Conservation (phyloP, 2,113 vertebrate genomes). For the Dendrocopos noguchii region DNA sequence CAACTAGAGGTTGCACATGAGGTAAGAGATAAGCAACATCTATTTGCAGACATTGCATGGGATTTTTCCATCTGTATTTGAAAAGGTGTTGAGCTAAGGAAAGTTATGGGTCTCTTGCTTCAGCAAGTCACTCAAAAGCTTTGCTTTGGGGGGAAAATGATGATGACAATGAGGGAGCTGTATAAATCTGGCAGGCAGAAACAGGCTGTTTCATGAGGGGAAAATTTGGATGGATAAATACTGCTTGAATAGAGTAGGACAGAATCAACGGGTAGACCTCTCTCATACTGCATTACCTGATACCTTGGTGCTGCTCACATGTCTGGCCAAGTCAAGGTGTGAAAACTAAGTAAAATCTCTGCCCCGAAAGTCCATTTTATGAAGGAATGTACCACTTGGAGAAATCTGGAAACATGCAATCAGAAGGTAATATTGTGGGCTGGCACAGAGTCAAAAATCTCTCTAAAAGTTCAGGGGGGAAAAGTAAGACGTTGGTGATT, state of each 20-base stretch:
- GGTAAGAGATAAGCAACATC: background rate
- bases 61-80: background rate
- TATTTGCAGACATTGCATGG: background rate
- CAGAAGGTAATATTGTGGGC: background rate
- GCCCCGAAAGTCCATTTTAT: background rate
- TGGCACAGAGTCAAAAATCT: background rate
- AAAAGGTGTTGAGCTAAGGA: background rate
- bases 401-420: background rate
- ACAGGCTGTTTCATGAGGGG: background rate
- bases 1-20: background rate
- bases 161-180: background rate
- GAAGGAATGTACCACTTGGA: background rate
- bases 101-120: background rate
- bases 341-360: slow-evolving; percentile 20
- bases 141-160: background rate
- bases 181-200: background rate
- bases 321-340: background rate
- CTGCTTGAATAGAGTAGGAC: background rate
- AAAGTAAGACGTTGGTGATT: background rate
- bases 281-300: background rate
- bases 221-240: background rate
- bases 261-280: background rate
- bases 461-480: background rate
- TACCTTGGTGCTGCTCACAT: background rate
- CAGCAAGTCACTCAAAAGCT: background rate